Conservation (phyloP, 2,888 invertebrate genomes). For the Hemithea aestivaria region DNA sequence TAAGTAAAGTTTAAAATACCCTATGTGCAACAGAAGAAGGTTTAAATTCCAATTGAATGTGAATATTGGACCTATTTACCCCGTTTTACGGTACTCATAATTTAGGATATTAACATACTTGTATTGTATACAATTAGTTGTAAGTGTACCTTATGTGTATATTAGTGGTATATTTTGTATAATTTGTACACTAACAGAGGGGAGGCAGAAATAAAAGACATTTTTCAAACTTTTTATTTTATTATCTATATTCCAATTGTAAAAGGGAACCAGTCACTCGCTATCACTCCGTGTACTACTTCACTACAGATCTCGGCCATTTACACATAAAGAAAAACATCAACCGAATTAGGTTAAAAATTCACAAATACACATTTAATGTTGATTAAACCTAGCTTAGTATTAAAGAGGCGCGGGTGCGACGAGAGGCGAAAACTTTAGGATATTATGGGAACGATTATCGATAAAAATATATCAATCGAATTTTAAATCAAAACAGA, state of each 20-base stretch:
- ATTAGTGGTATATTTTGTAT: conserved; percentile 49
- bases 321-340: conserved; percentile 76
- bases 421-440: conserved; percentile 38
- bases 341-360: conserved; percentile 74
- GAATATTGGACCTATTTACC: no score
- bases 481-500: no score
- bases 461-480: conserved; percentile 24
- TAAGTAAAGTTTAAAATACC: no score
- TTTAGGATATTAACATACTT: conserved; percentile 17
- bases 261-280: conserved; percentile 75
- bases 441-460: conserved; percentile 27
- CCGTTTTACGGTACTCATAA: conserved; percentile 6
- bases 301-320: conserved; percentile 72
- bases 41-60: no score
- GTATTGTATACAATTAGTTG: conserved; percentile 26
- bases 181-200: conserved; percentile 47
- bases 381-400: conserved; percentile 71
- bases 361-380: conserved; percentile 79
- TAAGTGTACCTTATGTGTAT: conserved; percentile 35
- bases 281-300: conserved; percentile 72
- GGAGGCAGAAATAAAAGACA: conserved; percentile 49
- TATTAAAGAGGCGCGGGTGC: conserved; percentile 49
- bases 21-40: no score
- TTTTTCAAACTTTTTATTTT: conserved; percentile 70
- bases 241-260: conserved; percentile 78